Evolutionary conservation across 2,888 invertebrate species (phyloP), one percentile per base, ranked within the genome.

Genomic region (Apamea monoglypha): DNA sequence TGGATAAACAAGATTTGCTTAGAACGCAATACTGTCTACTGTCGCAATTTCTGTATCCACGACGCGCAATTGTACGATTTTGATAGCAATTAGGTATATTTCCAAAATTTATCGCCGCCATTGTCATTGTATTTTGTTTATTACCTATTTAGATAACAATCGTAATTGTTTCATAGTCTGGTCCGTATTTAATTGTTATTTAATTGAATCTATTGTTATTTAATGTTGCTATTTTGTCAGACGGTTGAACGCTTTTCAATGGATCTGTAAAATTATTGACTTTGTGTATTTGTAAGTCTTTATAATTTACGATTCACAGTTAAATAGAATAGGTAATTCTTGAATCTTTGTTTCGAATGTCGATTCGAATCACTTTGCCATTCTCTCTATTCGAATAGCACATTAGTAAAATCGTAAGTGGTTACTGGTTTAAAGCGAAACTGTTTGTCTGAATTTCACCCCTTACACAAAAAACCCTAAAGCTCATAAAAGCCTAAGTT

Each of bases 11-110:
- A 84, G 82, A 82, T 87, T 85, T 84, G 73, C 76, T 66, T 69
- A 70, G 76, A 88, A 78, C 73, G 79, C 75, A 79, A 64, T 80
- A 80, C 72, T 74, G 86, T 75, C 78, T 68, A 74, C 32, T 82
- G 82, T 77, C 72, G 78, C 70, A 75, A 81, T 81, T 78, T 81
- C 88, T 84, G 76, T 72, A 73, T 81, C 80, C 56, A 73, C 70
- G 74, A 53, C 29, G 73, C 66, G 72, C 74, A 80, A 82, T 88
- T 47, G 72, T 83, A 80, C 56, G 66, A 78, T 89, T 88, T 89
- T 83, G 81, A 81, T 88, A 81, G 87, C 79, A 88, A 87, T 89
- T 87, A 88, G 76, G 77, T 82, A 85, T 79, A 76, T 76, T 86
- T 83, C 61, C 79, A 71, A 83, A 88, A 89, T 88, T 88, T 87